Conservation (phyloP, 1,140 invertebrate species). For the Helicoverpa zea region DNA sequence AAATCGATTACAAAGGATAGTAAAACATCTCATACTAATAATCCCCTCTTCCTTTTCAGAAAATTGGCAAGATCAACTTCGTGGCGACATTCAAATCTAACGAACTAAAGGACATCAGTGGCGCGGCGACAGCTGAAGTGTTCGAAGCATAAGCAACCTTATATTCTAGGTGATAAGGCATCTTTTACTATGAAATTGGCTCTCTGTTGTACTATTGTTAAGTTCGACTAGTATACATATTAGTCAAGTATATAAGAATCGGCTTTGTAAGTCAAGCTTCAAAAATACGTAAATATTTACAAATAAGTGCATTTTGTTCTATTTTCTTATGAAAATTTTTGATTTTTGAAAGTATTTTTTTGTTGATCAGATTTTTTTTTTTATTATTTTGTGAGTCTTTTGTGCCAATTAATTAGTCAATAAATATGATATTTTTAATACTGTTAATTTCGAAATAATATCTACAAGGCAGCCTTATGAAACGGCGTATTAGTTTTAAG, state of each 20-base stretch:
- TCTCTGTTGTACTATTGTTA: constrained; percentile 17
- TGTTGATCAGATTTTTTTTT: not conserved
- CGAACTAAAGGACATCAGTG: constrained; percentile 89
- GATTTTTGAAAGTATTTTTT: not conserved
- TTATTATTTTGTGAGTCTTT: constrained; percentile 12
- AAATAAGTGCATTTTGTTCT: not conserved
- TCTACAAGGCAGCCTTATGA: not conserved
- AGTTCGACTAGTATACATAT: not conserved
- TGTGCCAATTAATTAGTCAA: constrained; percentile 12
- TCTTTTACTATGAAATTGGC: not conserved
- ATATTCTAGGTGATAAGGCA: not conserved
- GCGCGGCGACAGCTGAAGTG: constrained; percentile 85
- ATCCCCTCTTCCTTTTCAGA: constrained; percentile 58
- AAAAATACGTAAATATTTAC: constrained; percentile 11
- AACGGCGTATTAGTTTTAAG: not conserved
- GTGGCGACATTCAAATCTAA: constrained; percentile 90
- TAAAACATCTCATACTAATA: not conserved
- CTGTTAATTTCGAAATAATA: not conserved
- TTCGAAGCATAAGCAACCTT: constrained; percentile 67
- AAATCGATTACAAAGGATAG: too few relatives aligned
- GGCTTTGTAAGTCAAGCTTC: not conserved
- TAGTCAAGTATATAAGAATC: constrained; percentile 1
- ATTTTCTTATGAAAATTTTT: not conserved
- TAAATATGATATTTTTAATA: not conserved
- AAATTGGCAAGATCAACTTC: constrained; percentile 81